phyloP scores from a whole-genome alignment of 1,140 invertebrate species.

The Mya arenaria region DNA sequence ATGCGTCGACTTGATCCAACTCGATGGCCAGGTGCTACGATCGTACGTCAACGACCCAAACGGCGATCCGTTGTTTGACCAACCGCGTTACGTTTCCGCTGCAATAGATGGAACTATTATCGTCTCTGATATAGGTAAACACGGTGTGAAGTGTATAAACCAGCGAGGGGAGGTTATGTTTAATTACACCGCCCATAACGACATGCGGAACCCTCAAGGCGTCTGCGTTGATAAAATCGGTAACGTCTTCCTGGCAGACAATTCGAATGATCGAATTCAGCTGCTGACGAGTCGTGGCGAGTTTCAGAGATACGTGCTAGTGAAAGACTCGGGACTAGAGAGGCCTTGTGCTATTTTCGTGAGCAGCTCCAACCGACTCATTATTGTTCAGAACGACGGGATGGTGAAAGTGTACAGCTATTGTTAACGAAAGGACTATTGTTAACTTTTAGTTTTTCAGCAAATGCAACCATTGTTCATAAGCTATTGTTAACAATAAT shows the following conservation, averaged over 20 bases:
- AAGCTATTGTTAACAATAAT: too few species aligned
- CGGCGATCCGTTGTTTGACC: slow-evolving; percentile 60
- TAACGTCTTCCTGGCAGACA: slow-evolving; percentile 75
- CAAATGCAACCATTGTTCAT: too few species aligned
- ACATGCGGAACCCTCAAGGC: slow-evolving; percentile 69
- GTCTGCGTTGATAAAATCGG: slow-evolving; percentile 73
- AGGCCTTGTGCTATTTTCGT: slow-evolving; percentile 72
- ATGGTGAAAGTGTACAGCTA: slow-evolving; percentile 76
- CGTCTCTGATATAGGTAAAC: slow-evolving; percentile 67
- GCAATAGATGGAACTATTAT: slow-evolving; percentile 67
- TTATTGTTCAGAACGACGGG: slow-evolving; percentile 75
- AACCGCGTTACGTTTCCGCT: slow-evolving; percentile 67
- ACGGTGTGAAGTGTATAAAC: slow-evolving; percentile 65
- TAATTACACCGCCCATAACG: slow-evolving; percentile 62
- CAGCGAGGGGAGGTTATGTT: slow-evolving; percentile 62
- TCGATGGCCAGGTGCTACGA: slow-evolving; percentile 64
- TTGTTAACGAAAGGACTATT: slow-evolving; percentile 42
- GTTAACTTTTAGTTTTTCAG: too few species aligned
- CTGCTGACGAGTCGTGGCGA: slow-evolving; percentile 70
- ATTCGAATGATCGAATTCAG: slow-evolving; percentile 72
- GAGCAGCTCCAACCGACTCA: slow-evolving; percentile 67
- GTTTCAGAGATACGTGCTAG: slow-evolving; percentile 72
- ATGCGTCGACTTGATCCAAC: slow-evolving; percentile 67
- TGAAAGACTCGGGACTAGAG: slow-evolving; percentile 66
- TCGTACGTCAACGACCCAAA: slow-evolving; percentile 57